Evolutionary conservation across 2,888 invertebrate genomes (phyloP).

Genomic region (Gari tellinella): DNA sequence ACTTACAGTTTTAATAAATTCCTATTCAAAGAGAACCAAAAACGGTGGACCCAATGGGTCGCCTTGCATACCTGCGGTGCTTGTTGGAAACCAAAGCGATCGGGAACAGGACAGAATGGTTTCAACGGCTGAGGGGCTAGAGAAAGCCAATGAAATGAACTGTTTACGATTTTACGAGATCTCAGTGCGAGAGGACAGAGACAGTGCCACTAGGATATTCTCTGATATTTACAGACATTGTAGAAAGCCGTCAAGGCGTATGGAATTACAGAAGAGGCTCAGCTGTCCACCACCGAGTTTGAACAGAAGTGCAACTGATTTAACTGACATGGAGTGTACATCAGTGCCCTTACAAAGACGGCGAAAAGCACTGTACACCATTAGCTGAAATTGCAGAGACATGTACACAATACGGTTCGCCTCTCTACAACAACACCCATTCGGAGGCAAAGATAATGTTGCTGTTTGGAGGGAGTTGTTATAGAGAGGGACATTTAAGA

Average conservation of each 20-base stretch:
- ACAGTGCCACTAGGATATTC: constrained; percentile 90
- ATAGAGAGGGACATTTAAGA: too few relatives aligned
- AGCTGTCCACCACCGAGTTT: constrained; percentile 53
- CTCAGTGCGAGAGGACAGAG: constrained; percentile 92
- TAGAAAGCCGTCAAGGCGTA: constrained; percentile 46
- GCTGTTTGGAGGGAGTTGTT: too few relatives aligned
- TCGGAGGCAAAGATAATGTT: too few relatives aligned
- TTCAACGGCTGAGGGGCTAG: constrained; percentile 65
- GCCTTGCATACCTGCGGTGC: constrained; percentile 88
- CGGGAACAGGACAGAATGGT: constrained; percentile 92
- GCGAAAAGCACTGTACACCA: constrained; percentile 59
- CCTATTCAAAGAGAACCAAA: constrained; percentile 73
- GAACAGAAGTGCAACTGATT: constrained; percentile 9
- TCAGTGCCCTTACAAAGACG: constrained; percentile 45
- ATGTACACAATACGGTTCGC: too few relatives aligned
- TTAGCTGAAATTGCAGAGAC: constrained; percentile 39
- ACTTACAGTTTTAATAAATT: constrained; percentile 78
- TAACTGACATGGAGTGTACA: constrained; percentile 9
- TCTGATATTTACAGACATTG: constrained; percentile 68
- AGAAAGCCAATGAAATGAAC: constrained; percentile 65
- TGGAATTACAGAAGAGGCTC: constrained; percentile 42
- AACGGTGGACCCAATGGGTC: constrained; percentile 36
- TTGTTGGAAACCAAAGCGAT: constrained; percentile 93
- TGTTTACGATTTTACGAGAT: constrained; percentile 91
- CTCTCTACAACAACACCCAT: too few relatives aligned